Base-by-base conservation (phyloP, 2,113 vertebrate genomes). In the Ophthalmolycus amberensis region DNA sequence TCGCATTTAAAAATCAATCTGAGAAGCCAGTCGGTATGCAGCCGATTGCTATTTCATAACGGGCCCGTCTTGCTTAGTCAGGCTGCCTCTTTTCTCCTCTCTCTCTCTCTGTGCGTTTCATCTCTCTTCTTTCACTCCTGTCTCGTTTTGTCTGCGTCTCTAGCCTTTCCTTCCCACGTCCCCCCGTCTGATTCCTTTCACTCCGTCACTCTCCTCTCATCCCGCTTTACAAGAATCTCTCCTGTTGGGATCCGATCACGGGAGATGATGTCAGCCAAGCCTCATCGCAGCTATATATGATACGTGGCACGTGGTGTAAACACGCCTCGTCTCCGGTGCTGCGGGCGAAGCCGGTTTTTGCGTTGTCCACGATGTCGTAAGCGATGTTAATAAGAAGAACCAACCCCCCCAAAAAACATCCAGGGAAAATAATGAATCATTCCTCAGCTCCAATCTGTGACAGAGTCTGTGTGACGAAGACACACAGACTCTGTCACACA, bases 1-100 rank as follows among this genome's bases (percentile, higher is more conserved):
- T 92, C 80, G 32, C 80, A 89, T 94, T 90, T 87, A 88, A 85
- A 82, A 90, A 89, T 92, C 91, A 88, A 90, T 92, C 85, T 58
- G 77, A 77, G 82, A 84, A 85, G 84, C 85, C 78, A 20, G 83
- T 83, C 65, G 9, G 73, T 81, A 69, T 62, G 77, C 80, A 85
- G 89, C 85, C 86, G 69, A 66, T 78, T 76, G 85, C 84, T 76
- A 88, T 88, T 92, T 90, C 75, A 62, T 88, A 91, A 89, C 85
- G 69, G 70, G 67, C 83, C 88, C 50, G 34, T 85, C 78, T 73
- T 91, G 90, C 90, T 91, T 89, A 90, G 85, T 93, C 92, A 91
- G 90, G 63, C 85, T 83, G 37, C 71, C 52, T 71, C 40, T 62
- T 56, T 25, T 0, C 22, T 63, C 54, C 50, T 42, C 68, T 14